A percentile compares a stretch with the other conserved stretches of the same genome.
phyloP scores from a whole-genome alignment of 2,888 invertebrate genomes.

The Cephus runcator region DNA sequence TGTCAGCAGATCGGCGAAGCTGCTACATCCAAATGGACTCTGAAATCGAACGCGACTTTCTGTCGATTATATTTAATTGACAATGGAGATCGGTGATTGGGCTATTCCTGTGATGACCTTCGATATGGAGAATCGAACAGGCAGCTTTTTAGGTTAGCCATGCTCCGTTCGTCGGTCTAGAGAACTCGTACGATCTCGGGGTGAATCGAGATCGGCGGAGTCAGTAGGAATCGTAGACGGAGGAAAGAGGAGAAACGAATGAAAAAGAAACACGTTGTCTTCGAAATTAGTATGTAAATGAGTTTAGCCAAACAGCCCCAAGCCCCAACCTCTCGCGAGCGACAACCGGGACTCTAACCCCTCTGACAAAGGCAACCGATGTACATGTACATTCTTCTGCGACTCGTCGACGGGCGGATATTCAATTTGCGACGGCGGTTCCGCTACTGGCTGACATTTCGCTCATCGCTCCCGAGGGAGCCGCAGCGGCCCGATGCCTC shows the following conservation, averaged over 20 bases:
- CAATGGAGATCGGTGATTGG: neutral
- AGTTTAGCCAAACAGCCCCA: too few relatives aligned
- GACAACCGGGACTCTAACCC: too few relatives aligned
- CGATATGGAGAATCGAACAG: neutral
- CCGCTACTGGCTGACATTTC: constrained; percentile 57
- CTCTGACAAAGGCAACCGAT: too few relatives aligned
- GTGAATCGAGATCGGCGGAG: too few relatives aligned
- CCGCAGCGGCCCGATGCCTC: constrained; percentile 7
- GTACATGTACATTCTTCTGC: constrained; percentile 36
- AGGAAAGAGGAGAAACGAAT: too few relatives aligned
- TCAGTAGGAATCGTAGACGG: neutral
- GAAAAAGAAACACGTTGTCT: too few relatives aligned
- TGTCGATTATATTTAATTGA: neutral
- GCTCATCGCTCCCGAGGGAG: constrained; percentile 51
- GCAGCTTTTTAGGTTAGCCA: too few relatives aligned
- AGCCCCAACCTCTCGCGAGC: too few relatives aligned
- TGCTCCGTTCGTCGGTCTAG: too few relatives aligned
- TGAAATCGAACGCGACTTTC: constrained; percentile 54
- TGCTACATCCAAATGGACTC: constrained; percentile 82
- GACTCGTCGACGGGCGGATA: constrained; percentile 46
- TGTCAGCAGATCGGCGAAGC: constrained; percentile 81
- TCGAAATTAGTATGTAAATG: too few relatives aligned
- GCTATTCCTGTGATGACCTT: neutral
- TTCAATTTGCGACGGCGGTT: constrained; percentile 53
- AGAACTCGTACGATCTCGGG: too few relatives aligned